Percentiles rank a stretch among this genome's conserved stretches.
Evolutionary conservation across 2,797 vertebrate species (phyloP).

Genomic region (Typhlichthys subterraneus): DNA sequence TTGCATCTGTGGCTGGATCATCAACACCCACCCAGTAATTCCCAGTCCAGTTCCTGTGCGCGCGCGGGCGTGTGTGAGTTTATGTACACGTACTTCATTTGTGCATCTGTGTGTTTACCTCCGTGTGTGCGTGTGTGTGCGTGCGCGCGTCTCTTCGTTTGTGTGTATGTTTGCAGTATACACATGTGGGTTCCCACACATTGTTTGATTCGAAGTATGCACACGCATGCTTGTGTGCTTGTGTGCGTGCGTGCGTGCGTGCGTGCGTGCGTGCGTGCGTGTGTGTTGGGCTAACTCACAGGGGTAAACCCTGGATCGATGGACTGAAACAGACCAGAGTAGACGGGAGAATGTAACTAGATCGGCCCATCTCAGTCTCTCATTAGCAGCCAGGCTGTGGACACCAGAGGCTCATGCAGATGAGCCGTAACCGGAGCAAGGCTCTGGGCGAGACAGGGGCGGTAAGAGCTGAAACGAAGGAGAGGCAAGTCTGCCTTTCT

Average conservation of each 20-base stretch:
- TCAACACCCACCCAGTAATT: constrained; percentile 62
- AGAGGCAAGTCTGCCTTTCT: too few relatives aligned
- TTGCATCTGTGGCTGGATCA: constrained; percentile 52
- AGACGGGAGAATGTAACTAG: constrained; percentile 64
- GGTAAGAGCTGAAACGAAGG: constrained; percentile 31
- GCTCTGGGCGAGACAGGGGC: constrained; percentile 29
- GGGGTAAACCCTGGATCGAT: constrained; percentile 76
- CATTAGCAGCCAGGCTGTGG: constrained; percentile 73
- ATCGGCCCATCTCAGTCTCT: constrained; percentile 65
- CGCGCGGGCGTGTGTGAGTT: not conserved
- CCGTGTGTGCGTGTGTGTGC: not conserved
- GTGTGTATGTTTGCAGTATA: not conserved
- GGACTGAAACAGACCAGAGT: constrained; percentile 40
- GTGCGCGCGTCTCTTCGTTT: not conserved
- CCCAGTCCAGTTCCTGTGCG: constrained; percentile 35
- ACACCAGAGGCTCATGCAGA: constrained; percentile 78
- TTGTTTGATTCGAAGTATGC: constrained; percentile 5
- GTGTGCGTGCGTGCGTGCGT: constrained; percentile 56
- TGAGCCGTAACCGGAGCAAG: constrained; percentile 78
- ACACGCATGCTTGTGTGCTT: constrained; percentile 48
- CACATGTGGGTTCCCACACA: not conserved
- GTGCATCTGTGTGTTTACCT: not conserved
- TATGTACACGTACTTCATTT: not conserved
- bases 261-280: constrained; percentile 65
- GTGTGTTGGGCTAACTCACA: constrained; percentile 64